A percentile compares a stretch with the other conserved stretches of the same genome.
Evolutionary conservation across 2,797 vertebrate genomes (phyloP).

Genomic region (Hylomyscus alleni): DNA sequence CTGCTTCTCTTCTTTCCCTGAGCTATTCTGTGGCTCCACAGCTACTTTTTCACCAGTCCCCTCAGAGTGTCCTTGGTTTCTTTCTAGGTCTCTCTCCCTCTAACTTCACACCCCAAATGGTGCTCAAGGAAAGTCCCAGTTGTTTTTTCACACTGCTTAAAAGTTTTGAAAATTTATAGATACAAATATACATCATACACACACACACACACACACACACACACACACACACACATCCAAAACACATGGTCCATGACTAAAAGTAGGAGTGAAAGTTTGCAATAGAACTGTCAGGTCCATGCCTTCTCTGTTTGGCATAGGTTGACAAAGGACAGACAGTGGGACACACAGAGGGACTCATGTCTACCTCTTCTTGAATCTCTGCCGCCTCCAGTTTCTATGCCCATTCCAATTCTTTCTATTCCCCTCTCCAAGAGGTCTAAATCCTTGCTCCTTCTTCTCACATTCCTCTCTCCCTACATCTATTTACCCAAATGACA

Average conservation of each 20-base stretch:
- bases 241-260: not conserved
- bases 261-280: not conserved
- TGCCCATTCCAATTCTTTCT: not conserved
- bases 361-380: not conserved
- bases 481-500: not conserved
- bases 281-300: too few species aligned
- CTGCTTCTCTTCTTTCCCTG: too few species aligned
- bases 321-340: not conserved
- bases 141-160: not conserved
- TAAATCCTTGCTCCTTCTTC: not conserved
- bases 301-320: not conserved
- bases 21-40: too few species aligned
- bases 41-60: too few species aligned
- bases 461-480: not conserved
- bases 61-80: too few species aligned
- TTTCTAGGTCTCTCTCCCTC: not conserved
- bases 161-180: not conserved
- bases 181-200: too few species aligned
- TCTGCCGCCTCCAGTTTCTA: not conserved
- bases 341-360: not conserved
- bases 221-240: too few species aligned
- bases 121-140: not conserved
- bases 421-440: not conserved
- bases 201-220: too few species aligned
- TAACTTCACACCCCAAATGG: not conserved